phyloP scores from a whole-genome alignment of 2,888 invertebrate genomes.

The Drosophila anceps region DNA sequence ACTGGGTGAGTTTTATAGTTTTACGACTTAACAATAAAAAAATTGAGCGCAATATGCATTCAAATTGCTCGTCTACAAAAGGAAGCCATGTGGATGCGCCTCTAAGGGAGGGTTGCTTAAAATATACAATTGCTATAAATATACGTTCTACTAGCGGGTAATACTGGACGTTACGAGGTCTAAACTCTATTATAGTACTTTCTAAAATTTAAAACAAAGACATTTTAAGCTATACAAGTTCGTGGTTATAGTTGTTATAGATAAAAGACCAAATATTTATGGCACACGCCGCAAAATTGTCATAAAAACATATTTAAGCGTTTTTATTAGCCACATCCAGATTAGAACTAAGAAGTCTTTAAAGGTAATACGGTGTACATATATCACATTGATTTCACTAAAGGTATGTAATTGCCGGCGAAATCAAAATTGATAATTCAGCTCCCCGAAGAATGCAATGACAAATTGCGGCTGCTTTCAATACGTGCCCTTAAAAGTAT shows the following conservation, averaged over 20 bases:
- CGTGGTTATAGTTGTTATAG: too few species aligned
- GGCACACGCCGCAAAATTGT: too few species aligned
- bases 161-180: neutral
- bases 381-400: neutral
- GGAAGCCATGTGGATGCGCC: conserved; percentile 29
- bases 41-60: conserved; percentile 3
- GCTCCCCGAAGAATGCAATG: neutral
- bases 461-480: neutral
- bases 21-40: neutral
- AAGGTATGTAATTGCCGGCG: neutral
- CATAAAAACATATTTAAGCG: too few species aligned
- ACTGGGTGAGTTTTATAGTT: conserved; percentile 91
- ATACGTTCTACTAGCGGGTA: neutral
- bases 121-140: neutral
- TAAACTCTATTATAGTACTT: neutral
- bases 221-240: too few species aligned
- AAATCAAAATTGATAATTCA: neutral
- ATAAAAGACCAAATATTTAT: too few species aligned
- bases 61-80: neutral
- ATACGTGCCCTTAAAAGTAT: neutral
- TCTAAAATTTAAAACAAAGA: too few species aligned
- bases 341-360: neutral
- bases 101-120: conserved; percentile 11
- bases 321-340: too few species aligned
- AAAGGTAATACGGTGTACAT: neutral